Conservation (phyloP, 1,140 invertebrate species). For the Matsumurasca onukii region DNA sequence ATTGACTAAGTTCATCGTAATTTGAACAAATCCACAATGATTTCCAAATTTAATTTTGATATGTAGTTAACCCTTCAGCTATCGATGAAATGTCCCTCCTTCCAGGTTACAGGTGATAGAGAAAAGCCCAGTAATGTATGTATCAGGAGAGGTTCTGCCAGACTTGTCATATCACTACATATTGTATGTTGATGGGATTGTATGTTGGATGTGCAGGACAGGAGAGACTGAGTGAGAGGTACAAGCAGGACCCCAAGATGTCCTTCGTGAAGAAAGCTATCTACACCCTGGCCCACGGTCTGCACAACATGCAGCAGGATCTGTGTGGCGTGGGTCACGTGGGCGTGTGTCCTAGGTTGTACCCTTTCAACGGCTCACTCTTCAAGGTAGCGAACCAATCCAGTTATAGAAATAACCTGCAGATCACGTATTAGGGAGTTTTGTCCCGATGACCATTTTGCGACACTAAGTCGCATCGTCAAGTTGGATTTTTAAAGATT, state of each 20-base stretch:
- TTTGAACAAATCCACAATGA: too few species aligned
- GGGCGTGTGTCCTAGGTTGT: slow-evolving; percentile 62
- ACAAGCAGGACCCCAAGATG: slow-evolving; percentile 73
- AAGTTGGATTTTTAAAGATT: slow-evolving; percentile 21
- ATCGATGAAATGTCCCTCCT: too few species aligned
- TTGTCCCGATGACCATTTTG: background rate
- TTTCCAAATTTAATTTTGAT: too few species aligned
- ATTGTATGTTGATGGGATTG: too few species aligned
- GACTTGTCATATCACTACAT: too few species aligned
- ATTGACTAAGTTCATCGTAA: too few species aligned
- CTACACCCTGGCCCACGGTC: slow-evolving; percentile 65
- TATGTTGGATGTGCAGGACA: slow-evolving; percentile 45
- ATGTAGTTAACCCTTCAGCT: too few species aligned
- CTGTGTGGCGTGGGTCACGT: slow-evolving; percentile 51
- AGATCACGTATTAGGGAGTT: background rate
- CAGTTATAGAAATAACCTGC: background rate
- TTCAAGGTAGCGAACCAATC: slow-evolving; percentile 50
- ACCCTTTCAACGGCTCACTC: slow-evolving; percentile 63
- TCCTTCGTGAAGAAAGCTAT: slow-evolving; percentile 76
- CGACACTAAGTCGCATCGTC: background rate
- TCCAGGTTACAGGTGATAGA: too few species aligned
- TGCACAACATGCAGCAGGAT: slow-evolving; percentile 59
- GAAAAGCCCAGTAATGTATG: too few species aligned
- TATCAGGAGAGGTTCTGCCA: too few species aligned
- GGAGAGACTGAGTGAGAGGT: slow-evolving; percentile 54